A percentile compares a stretch with the other conserved stretches of the same genome.
phyloP scores from a whole-genome alignment of 2,888 invertebrate genomes.

The Drosophila tripunctata region DNA sequence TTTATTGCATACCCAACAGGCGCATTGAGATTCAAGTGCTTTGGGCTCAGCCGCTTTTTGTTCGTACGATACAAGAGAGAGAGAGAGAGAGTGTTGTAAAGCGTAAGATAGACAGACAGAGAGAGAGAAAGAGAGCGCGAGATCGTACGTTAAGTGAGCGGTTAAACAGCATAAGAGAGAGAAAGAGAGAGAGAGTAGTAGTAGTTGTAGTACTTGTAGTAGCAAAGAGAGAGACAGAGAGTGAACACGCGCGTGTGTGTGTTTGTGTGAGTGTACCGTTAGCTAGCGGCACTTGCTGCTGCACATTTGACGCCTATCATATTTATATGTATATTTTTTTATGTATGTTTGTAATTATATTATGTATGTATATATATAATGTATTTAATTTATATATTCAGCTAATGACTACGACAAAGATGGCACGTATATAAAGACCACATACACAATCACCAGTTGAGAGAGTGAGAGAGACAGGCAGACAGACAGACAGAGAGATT shows the following conservation, averaged over 20 bases:
- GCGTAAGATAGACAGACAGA: background rate
- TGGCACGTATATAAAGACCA: conserved; percentile 83
- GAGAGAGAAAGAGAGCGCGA: background rate
- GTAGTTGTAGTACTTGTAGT: no score
- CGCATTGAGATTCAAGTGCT: conserved; percentile 35
- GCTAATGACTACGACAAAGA: conserved; percentile 80
- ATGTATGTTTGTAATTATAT: conserved; percentile 4
- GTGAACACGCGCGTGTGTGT: conserved; percentile 11
- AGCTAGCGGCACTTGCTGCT: conserved; percentile 8
- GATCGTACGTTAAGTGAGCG: no score
- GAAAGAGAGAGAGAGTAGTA: conserved; percentile 4
- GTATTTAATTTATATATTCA: conserved; percentile 53
- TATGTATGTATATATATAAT: conserved; percentile 14
- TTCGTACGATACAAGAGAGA: no score
- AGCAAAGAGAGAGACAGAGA: background rate
- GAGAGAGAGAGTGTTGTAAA: background rate
- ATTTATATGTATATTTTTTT: conserved; percentile 23
- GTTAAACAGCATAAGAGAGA: background rate
- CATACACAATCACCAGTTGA: conserved; percentile 82
- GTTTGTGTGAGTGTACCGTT: conserved; percentile 14
- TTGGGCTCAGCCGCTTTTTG: conserved; percentile 17
- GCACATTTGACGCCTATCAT: conserved; percentile 41
- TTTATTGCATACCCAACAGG: conserved; percentile 46
- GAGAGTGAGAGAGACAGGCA: no score
- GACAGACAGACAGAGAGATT: no score